A percentile compares a stretch with the other conserved stretches of the same genome.
Evolutionary conservation across 2,113 vertebrate species (phyloP).

Genomic region (Mugil cephalus): DNA sequence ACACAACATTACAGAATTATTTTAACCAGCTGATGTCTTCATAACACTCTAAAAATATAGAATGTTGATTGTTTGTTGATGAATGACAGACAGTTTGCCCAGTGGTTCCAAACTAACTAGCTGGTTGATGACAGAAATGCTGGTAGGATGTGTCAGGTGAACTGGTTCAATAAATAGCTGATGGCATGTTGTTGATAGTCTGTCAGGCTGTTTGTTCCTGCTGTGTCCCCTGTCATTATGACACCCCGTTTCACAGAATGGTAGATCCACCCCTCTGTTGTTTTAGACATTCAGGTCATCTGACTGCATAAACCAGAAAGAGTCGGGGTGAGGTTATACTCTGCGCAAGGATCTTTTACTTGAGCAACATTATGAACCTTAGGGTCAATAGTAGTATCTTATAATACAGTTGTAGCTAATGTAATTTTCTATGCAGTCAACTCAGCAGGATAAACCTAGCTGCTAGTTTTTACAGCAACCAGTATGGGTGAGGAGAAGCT

Average conservation of each 20-base stretch:
- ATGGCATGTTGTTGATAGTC: not conserved
- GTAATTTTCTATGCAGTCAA: too few species aligned
- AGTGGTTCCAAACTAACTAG: not conserved
- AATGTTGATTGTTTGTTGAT: too few species aligned
- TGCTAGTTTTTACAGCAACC: not conserved
- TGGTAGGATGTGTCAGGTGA: not conserved
- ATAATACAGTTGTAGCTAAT: too few species aligned
- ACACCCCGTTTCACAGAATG: constrained; percentile 10
- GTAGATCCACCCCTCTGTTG: constrained; percentile 1
- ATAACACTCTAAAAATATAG: too few species aligned
- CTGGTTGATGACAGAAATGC: not conserved
- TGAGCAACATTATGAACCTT: constrained; percentile 2
- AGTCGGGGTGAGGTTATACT: constrained; percentile 14
- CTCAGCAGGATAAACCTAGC: not conserved
- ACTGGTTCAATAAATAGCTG: not conserved
- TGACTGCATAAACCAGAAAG: constrained; percentile 33
- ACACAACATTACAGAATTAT: not conserved
- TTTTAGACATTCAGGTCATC: constrained; percentile 32
- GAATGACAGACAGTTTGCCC: too few species aligned
- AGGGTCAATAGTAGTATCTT: too few species aligned
- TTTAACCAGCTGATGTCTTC: too few species aligned
- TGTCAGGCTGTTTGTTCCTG: not conserved
- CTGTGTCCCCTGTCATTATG: not conserved
- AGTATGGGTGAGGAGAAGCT: not conserved
- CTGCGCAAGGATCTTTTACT: not conserved